Evolutionary conservation across 2,888 invertebrate genomes (phyloP), one percentile per base, ranked within the genome.

Genomic region (Eupithecia exiguata): DNA sequence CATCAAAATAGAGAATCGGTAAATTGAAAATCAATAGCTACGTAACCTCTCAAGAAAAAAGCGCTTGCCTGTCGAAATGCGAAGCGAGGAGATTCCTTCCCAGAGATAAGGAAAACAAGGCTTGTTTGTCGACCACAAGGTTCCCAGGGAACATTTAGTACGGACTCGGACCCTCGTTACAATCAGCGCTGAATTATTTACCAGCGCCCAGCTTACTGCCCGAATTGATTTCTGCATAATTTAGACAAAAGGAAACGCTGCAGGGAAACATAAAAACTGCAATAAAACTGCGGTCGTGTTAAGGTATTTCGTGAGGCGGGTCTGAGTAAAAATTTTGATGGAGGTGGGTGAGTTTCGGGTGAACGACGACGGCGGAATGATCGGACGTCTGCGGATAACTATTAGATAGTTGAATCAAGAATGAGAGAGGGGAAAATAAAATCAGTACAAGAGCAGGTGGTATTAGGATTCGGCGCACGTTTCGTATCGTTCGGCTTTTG

Each of bases 141-240:
- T 82, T 90, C 82, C 88, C 84, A 77, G 86, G 85, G 89, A 90
- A 88, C 92, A 90, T 92, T 93, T 91, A 91, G 89, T 89, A 83
- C 85, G 86, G 86, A 83, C 84, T 87, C 87, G 89, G 90, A 92
- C 91, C 92, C 92, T 91, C 88, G 89, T 91, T 91, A 92, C 92
- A 92, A 90, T 92, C 90, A 90, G 86, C 87, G 85, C 88, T 91
- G 92, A 94, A 94, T 93, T 91, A 93, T 93, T 93, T 91, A 93
- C 89, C 86, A 87, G 84, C 82, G 86, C 84, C 88, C 87, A 87
- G 90, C 89, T 88, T 88, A 89, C 89, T 86, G 88, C 82, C 87
- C 86, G 91, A 91, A 92, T 92, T 91, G 92, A 91, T 93, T 91
- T 92, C 86, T 93, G 92, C 91, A 93, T 93, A 93, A 92, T 93